Base-by-base conservation (phyloP, 2,888 invertebrate genomes). In the Lithophane ornitopus region DNA sequence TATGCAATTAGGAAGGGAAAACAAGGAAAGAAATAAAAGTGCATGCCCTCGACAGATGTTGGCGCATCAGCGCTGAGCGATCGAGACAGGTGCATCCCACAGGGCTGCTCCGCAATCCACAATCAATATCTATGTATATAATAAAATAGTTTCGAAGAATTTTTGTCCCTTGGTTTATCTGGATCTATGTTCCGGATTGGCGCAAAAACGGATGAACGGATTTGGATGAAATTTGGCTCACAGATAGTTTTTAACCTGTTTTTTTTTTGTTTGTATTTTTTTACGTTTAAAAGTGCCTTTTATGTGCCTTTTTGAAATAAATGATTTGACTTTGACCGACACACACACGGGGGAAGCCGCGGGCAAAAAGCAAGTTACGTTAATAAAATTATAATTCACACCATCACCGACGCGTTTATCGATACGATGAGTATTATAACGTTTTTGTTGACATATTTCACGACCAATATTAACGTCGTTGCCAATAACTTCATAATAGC, bases 31-130 rank as follows among this genome's bases (percentile, higher is more conserved):
- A 91, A 90, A 89, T 88, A 91, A 93, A 93, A 93, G 90, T 91
- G 92, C 93, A 93, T 88, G 92, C 91, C 90, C 87, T 89, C 92
- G 92, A 93, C 95, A 95, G 95, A 95, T 95, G 95, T 93, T 92
- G 93, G 93, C 93, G 94, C 92, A 92, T 89, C 87, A 90, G 91
- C 92, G 92, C 89, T 93, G 95, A 95, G 91, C 92, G 94, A 93
- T 92, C 89, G 88, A 88, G 92, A 92, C 96, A 96, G 96, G 96
- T 96, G 96, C 94, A 91, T 87, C 82, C 39, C 88, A 39, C 56
- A 95, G 96, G 95, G 95, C 78, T 95, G 93, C 80, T 90, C 85
- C 89, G 66, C 62, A 61, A 75, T 69, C 85, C 88, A 72, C 59
- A n/a, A 76, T 56, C 41, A 39, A 63, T 41, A 44, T 22, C 8